These are phyloP conservation scores for Pachliopta kotzebuea DNA, from an alignment of 2,888 invertebrate species.

Conservation along the genomic window DNA sequence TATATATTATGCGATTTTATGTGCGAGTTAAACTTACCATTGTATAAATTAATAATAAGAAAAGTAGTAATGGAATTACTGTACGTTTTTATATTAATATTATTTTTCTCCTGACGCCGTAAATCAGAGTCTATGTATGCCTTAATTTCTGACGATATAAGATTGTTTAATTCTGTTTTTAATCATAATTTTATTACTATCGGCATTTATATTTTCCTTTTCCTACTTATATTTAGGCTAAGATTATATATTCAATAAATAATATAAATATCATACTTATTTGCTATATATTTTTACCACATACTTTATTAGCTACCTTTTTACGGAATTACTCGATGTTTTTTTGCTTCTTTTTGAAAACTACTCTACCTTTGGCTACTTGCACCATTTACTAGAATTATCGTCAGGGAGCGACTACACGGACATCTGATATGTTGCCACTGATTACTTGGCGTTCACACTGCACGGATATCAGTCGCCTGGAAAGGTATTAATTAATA, in stretches of 20 bases:
- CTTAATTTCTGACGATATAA: too few relatives aligned
- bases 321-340: slow-evolving; percentile 64
- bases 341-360: slow-evolving; percentile 59
- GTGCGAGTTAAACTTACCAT: not conserved
- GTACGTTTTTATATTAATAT: too few relatives aligned
- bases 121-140: too few relatives aligned
- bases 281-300: too few relatives aligned
- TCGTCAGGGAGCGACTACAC: slow-evolving; percentile 51
- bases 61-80: slow-evolving; percentile 59
- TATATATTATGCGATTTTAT: not conserved
- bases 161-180: too few relatives aligned
- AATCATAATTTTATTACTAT: too few relatives aligned
- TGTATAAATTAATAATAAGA: not conserved
- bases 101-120: too few relatives aligned
- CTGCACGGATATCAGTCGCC: slow-evolving; percentile 56
- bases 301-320: too few relatives aligned
- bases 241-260: too few relatives aligned
- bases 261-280: too few relatives aligned
- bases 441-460: slow-evolving; percentile 65
- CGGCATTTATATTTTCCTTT: too few relatives aligned
- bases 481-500: slow-evolving; percentile 57
- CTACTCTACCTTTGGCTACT: slow-evolving; percentile 34
- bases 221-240: too few relatives aligned
- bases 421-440: slow-evolving; percentile 65
- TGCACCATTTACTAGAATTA: slow-evolving; percentile 48